phyloP scores from a whole-genome alignment of 2,888 invertebrate species.

The Poecilobothrus nobilitatus region DNA sequence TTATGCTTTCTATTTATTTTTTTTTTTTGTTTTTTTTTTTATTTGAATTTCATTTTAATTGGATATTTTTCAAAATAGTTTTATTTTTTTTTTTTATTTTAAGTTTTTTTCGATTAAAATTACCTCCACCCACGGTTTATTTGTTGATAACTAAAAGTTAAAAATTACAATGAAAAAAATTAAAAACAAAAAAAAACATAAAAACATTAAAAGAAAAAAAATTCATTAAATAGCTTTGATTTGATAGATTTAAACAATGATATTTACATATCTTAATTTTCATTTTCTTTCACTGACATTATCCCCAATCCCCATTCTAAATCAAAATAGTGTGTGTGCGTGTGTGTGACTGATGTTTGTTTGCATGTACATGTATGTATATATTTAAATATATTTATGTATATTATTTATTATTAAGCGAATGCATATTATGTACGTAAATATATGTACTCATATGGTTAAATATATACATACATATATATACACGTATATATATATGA shows the following conservation, averaged over 20 bases:
- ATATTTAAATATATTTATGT: neutral
- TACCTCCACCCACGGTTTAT: neutral
- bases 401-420: neutral
- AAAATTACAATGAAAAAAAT: neutral
- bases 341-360: neutral
- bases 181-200: neutral
- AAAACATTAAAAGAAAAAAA: neutral
- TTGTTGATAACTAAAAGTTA: neutral
- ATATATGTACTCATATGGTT: too few species aligned
- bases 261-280: neutral
- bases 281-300: too few species aligned
- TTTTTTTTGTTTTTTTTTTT: neutral
- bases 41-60: neutral
- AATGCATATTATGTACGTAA: too few species aligned
- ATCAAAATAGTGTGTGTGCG: neutral
- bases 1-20: neutral
- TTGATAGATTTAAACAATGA: neutral
- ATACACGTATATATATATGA: too few species aligned
- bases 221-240: neutral
- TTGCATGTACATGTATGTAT: neutral
- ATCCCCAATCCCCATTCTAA: neutral
- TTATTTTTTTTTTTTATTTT: neutral
- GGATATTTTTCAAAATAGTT: neutral
- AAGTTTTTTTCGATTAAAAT: constrained; percentile 6
- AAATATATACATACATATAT: too few species aligned